phyloP scores from a whole-genome alignment of 2,797 vertebrate species.

The Garrulus glandarius region DNA sequence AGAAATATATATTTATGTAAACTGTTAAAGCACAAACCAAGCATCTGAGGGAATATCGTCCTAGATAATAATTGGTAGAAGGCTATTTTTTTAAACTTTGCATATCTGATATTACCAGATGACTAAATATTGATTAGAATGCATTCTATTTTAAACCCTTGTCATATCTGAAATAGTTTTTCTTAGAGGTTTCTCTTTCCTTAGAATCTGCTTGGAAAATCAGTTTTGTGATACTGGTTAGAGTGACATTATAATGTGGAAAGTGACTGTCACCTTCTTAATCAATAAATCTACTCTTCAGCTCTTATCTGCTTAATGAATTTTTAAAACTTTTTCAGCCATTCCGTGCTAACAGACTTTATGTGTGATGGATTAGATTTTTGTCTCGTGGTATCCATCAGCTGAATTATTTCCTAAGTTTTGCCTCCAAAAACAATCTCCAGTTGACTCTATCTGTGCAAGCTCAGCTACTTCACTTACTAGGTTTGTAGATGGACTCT shows the following conservation, averaged over 20 bases:
- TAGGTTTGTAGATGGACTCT: not conserved
- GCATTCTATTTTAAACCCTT: not conserved
- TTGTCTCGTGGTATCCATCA: not conserved
- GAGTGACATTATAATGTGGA: not conserved
- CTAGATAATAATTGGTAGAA: not conserved
- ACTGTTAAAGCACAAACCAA: not conserved
- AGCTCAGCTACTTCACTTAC: not conserved
- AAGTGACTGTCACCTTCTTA: not conserved
- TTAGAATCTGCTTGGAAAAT: not conserved
- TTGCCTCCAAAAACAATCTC: not conserved
- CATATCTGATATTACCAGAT: not conserved
- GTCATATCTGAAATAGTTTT: not conserved
- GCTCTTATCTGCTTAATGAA: not conserved
- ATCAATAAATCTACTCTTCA: slow-evolving; percentile 8
- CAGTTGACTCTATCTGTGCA: not conserved
- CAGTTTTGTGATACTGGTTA: not conserved
- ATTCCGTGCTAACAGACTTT: not conserved
- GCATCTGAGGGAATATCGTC: not conserved
- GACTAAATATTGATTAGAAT: not conserved
- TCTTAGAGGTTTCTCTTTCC: not conserved
- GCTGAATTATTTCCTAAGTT: not conserved
- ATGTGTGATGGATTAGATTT: not conserved
- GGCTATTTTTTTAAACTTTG: not conserved
- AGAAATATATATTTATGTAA: not conserved
- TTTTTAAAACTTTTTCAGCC: not conserved